Conservation (phyloP, 2,797 vertebrate species). For the Strix occidentalis region DNA sequence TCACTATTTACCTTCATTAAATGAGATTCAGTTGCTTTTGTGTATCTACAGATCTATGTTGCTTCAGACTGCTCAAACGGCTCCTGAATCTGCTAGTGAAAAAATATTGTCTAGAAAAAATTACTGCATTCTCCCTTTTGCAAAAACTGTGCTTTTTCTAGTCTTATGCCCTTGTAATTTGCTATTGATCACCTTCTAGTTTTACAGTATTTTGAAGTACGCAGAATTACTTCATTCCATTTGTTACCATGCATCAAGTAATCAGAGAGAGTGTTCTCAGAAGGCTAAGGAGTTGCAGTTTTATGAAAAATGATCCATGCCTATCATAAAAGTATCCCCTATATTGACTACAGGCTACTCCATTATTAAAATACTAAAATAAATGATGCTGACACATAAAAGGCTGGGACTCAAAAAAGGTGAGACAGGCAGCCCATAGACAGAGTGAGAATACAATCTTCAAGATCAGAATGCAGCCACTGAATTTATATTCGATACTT, state of each 20-base stretch:
- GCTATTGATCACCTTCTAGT: neutral
- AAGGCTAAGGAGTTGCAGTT: neutral
- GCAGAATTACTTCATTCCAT: neutral
- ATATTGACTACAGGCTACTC: neutral
- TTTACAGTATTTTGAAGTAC: neutral
- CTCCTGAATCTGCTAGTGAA: neutral
- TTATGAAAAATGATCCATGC: neutral
- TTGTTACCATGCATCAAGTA: neutral
- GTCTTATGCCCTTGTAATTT: neutral
- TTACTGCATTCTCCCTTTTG: neutral
- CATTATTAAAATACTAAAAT: neutral
- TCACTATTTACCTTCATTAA: constrained; percentile 1
- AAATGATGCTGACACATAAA: neutral
- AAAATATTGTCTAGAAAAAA: neutral
- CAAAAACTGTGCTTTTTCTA: neutral
- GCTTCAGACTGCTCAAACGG: neutral
- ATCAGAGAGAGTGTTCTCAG: neutral
- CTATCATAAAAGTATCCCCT: neutral
- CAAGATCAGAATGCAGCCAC: neutral
- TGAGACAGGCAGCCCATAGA: neutral
- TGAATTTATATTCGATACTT: neutral
- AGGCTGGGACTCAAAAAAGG: neutral
- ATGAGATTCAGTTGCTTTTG: neutral
- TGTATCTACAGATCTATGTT: neutral
- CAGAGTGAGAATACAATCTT: neutral